A percentile compares a stretch with the other conserved stretches of the same genome.
These are phyloP conservation scores for Endotricha flammealis DNA, from an alignment of 2,888 invertebrate genomes.

Conservation along the genomic window DNA sequence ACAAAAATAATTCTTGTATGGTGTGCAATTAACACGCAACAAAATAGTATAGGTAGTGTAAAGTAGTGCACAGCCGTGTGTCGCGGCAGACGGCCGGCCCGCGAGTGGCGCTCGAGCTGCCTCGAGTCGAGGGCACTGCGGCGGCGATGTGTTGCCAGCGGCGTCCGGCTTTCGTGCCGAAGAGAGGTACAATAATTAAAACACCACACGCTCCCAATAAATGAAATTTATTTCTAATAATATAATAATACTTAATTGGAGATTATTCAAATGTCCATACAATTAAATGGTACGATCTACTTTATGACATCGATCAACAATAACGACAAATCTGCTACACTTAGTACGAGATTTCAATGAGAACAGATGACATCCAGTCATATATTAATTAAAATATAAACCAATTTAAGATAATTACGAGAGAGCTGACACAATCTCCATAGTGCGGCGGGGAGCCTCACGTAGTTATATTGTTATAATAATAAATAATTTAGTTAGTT, in stretches of 20 bases:
- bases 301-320: conserved; percentile 20
- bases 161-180: no score
- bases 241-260: conserved; percentile 48
- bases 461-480: background rate
- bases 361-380: background rate
- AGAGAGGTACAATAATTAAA: conserved; percentile 15
- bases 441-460: background rate
- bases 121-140: background rate
- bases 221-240: conserved; percentile 60
- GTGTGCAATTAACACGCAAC: background rate
- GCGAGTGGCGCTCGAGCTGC: background rate
- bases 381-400: background rate
- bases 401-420: background rate
- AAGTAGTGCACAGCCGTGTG: background rate
- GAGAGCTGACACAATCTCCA: background rate
- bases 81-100: background rate
- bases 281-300: conserved; percentile 26
- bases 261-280: conserved; percentile 41
- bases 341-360: background rate
- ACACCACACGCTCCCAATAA: conserved; percentile 46
- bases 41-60: background rate
- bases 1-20: no score
- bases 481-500: no score
- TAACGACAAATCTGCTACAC: conserved; percentile 16
- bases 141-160: no score